These are phyloP conservation scores for Porites divaricata DNA, from an alignment of 92 coral and sea anemone species.

Conservation along the genomic window DNA sequence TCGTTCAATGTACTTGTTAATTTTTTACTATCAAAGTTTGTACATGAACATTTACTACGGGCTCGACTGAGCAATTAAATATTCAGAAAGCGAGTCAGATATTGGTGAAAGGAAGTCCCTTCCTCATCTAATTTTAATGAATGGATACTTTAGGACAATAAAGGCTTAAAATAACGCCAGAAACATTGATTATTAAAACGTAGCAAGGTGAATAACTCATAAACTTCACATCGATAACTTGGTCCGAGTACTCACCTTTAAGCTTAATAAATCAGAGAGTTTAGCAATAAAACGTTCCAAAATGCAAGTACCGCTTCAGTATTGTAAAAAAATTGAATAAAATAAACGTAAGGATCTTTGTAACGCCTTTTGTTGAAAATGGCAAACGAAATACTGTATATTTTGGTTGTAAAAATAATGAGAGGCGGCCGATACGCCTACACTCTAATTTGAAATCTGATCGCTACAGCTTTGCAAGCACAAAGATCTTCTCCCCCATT, in stretches of 20 bases:
- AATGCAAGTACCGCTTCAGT: background rate
- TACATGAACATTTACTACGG: background rate
- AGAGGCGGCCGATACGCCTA: conserved; percentile 2
- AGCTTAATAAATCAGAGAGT: no score
- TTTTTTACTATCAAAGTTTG: no score
- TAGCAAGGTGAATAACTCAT: background rate
- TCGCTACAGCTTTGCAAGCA: conserved; percentile 16
- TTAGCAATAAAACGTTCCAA: background rate
- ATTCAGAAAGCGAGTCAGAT: background rate
- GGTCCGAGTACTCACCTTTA: no score
- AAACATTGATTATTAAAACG: conserved; percentile 11
- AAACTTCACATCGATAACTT: background rate
- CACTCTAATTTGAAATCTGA: conserved; percentile 34
- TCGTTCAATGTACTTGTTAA: background rate
- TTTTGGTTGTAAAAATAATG: background rate
- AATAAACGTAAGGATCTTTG: background rate
- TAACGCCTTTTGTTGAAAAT: background rate
- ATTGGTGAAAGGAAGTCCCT: background rate
- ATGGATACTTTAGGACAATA: conserved; percentile 34
- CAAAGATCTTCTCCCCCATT: background rate
- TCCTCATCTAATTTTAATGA: conserved; percentile 19
- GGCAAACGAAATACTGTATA: background rate
- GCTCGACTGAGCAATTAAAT: background rate
- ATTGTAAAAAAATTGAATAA: background rate
- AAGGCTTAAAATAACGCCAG: conserved; percentile 19